These are phyloP conservation scores for Drosophila ironensis DNA, from an alignment of 1,140 invertebrate genomes.

Conservation along the genomic window DNA sequence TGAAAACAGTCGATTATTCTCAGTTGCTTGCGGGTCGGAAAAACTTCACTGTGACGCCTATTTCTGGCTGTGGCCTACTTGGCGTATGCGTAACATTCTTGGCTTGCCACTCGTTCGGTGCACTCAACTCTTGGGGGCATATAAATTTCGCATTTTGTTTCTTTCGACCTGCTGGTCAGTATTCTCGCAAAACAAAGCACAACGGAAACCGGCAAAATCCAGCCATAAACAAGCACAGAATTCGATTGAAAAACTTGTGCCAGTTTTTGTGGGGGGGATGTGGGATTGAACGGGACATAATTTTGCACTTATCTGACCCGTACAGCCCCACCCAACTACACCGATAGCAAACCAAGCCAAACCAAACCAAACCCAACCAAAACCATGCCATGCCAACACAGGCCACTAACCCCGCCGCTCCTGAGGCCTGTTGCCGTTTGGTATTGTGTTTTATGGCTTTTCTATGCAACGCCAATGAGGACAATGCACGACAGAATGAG, in stretches of 20 bases:
- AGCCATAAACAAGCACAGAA: slow-evolving; percentile 53
- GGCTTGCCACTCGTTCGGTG: not conserved
- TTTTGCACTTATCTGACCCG: slow-evolving; percentile 74
- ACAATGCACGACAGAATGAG: slow-evolving; percentile 17
- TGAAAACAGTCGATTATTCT: not conserved
- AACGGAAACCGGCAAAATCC: slow-evolving; percentile 33
- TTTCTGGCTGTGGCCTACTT: slow-evolving; percentile 25
- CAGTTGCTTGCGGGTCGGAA: too few species aligned
- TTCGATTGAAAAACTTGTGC: slow-evolving; percentile 72
- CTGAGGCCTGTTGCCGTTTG: slow-evolving; percentile 35
- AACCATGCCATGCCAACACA: not conserved
- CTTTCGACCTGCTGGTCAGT: slow-evolving; percentile 27
- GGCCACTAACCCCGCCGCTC: slow-evolving; percentile 5
- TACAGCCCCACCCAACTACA: slow-evolving; percentile 23
- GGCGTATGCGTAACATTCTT: slow-evolving; percentile 43
- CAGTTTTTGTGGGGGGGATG: slow-evolving; percentile 17
- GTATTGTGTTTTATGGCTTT: slow-evolving; percentile 67
- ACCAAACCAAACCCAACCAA: not conserved
- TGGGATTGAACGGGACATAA: slow-evolving; percentile 44
- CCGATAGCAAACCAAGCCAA: not conserved
- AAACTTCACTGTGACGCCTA: slow-evolving; percentile 16
- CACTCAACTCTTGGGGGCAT: not conserved
- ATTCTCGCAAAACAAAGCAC: slow-evolving; percentile 23
- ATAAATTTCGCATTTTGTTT: slow-evolving; percentile 44
- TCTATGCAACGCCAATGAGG: slow-evolving; percentile 63